Conservation (phyloP, 2,888 invertebrate species). For the Volucella inanis region DNA sequence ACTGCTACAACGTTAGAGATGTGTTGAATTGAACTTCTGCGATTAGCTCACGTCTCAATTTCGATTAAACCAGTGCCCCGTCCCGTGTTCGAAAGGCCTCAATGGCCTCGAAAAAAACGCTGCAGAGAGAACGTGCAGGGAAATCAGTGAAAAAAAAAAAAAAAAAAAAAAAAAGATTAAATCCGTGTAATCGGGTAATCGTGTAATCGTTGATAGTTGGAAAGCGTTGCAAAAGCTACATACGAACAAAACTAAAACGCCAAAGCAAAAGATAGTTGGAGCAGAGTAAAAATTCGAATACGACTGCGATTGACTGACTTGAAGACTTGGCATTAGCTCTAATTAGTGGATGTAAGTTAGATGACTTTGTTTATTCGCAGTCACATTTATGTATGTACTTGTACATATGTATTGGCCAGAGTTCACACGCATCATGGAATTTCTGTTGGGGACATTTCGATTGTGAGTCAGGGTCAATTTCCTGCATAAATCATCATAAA, state of each 20-base stretch:
- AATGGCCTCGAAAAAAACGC: not conserved
- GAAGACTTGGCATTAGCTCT: conserved; percentile 48
- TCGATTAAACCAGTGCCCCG: conserved; percentile 33
- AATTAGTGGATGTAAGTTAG: conserved; percentile 31
- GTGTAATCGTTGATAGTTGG: conserved; percentile 17
- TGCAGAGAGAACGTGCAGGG: conserved; percentile 3
- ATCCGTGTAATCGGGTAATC: conserved; percentile 21
- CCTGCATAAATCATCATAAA: conserved; percentile 44
- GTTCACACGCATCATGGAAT: not conserved
- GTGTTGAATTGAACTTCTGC: conserved; percentile 35
- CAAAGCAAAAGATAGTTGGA: conserved; percentile 33
- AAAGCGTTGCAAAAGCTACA: conserved; percentile 61
- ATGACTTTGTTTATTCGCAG: not conserved
- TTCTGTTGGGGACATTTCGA: not conserved
- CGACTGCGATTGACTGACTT: not conserved
- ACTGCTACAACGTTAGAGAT: conserved; percentile 25
- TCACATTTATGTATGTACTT: not conserved
- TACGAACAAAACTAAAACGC: conserved; percentile 26
- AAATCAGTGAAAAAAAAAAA: not conserved
- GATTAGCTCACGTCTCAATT: conserved; percentile 61
- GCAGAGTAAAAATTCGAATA: not conserved
- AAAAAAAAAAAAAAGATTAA: conserved; percentile 19
- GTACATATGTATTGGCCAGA: conserved; percentile 28
- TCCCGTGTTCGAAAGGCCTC: conserved; percentile 41
- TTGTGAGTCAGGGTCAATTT: not conserved